Conservation (phyloP, 2,113 vertebrate genomes). For the Corvus cornix region DNA sequence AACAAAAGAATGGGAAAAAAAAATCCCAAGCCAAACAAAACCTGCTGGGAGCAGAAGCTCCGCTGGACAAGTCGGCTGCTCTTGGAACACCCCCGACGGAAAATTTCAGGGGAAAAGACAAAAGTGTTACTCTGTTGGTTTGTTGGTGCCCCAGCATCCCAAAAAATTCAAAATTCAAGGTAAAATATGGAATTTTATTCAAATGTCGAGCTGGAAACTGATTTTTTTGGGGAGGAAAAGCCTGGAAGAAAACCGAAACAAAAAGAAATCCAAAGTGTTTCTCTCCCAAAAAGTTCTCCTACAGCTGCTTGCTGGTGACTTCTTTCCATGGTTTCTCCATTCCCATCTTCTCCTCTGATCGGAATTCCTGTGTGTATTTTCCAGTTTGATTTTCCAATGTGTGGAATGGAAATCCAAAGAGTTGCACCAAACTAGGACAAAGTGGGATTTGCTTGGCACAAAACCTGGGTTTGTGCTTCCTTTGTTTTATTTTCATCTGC, state of each 20-base stretch:
- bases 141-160: neutral
- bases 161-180: neutral
- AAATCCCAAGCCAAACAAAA: neutral
- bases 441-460: neutral
- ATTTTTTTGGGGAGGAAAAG: neutral
- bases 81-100: neutral
- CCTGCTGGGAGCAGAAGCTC: neutral
- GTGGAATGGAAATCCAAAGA: neutral
- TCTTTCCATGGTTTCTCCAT: neutral
- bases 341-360: neutral
- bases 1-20: fast-evolving
- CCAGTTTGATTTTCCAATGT: neutral
- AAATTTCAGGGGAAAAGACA: neutral
- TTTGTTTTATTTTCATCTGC: neutral
- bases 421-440: neutral
- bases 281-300: neutral
- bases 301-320: neutral
- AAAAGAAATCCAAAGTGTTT: neutral
- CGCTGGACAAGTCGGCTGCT: neutral
- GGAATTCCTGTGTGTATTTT: neutral
- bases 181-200: neutral
- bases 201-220: fast-evolving
- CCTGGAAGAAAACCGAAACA: neutral
- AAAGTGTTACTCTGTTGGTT: no score
- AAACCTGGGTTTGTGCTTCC: neutral